phyloP scores from a whole-genome alignment of 2,797 vertebrate genomes.

The Lithobates sylvaticus region DNA sequence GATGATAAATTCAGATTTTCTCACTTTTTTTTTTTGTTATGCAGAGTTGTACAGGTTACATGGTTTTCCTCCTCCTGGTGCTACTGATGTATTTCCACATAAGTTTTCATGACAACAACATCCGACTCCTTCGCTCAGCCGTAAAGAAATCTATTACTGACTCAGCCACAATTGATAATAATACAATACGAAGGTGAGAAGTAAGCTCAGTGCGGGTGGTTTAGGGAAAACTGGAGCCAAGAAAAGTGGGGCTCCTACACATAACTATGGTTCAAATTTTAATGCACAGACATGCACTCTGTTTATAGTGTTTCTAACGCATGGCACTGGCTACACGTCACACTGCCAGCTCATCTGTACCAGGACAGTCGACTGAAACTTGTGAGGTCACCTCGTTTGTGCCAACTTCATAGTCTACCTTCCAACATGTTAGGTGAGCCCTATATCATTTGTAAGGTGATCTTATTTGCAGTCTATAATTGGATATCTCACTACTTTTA shows the following conservation, averaged over 20 bases:
- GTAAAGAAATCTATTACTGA: slow-evolving; percentile 68
- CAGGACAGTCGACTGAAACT: slow-evolving; percentile 70
- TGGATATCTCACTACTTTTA: not conserved
- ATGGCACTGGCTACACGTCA: slow-evolving; percentile 74
- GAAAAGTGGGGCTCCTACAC: too few relatives aligned
- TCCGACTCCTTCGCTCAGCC: slow-evolving; percentile 71
- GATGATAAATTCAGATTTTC: too few relatives aligned
- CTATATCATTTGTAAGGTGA: not conserved
- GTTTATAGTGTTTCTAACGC: slow-evolving; percentile 65
- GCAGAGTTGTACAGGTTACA: slow-evolving; percentile 77
- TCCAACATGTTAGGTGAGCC: not conserved
- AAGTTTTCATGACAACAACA: slow-evolving; percentile 71
- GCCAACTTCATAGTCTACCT: slow-evolving; percentile 26
- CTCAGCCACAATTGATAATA: not conserved
- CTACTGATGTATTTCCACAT: slow-evolving; percentile 83
- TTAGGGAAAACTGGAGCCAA: not conserved
- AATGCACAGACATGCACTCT: not conserved
- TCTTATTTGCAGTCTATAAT: not conserved
- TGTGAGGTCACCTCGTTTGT: slow-evolving; percentile 72
- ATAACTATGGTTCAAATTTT: too few relatives aligned
- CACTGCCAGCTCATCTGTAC: slow-evolving; percentile 75
- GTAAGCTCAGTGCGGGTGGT: not conserved
- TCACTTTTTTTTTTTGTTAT: not conserved
- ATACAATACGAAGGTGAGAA: not conserved
- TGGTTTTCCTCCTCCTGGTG: slow-evolving; percentile 80